phyloP scores from a whole-genome alignment of 2,888 invertebrate species.

The Allophyes oxyacanthae region DNA sequence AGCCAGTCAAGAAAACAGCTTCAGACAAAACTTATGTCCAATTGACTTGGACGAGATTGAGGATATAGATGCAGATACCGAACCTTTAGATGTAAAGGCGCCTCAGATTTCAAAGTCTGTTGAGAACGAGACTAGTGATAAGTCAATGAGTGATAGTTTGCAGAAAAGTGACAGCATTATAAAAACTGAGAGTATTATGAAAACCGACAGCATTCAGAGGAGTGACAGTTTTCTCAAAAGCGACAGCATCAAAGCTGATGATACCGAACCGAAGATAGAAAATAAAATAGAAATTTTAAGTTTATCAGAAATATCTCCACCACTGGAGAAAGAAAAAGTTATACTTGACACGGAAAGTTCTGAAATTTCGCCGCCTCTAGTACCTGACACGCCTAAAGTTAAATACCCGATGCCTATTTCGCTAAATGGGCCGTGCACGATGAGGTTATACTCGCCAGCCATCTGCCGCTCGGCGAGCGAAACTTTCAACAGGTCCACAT shows the following conservation, averaged over 20 bases:
- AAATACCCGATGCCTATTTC: conserved; percentile 39
- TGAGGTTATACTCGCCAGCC: conserved; percentile 79
- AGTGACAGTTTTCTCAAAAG: conserved; percentile 48
- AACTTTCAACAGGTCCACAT: conserved; percentile 73
- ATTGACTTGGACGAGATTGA: conserved; percentile 42
- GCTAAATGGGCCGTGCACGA: conserved; percentile 63
- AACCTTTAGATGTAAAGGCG: conserved; percentile 56
- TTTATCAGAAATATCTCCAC: conserved; percentile 75
- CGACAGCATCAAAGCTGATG: conserved; percentile 49
- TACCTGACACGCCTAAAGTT: conserved; percentile 67
- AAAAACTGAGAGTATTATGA: conserved; percentile 22
- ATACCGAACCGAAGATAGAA: conserved; percentile 52
- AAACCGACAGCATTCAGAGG: conserved; percentile 33
- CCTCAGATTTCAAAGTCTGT: conserved; percentile 60
- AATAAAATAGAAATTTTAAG: conserved; percentile 69
- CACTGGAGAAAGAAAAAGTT: conserved; percentile 62
- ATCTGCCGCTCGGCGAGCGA: conserved; percentile 85
- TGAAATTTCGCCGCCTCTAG: conserved; percentile 73
- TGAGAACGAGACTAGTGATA: conserved; percentile 64
- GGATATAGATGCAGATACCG: conserved; percentile 51
- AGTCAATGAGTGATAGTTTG: conserved; percentile 54
- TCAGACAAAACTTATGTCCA: conserved; percentile 45
- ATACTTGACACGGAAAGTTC: conserved; percentile 58
- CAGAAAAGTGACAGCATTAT: conserved; percentile 21
- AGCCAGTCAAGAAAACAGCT: conserved; percentile 57